Base-by-base conservation (phyloP, 1,140 invertebrate genomes). In the Heliothis virescens region DNA sequence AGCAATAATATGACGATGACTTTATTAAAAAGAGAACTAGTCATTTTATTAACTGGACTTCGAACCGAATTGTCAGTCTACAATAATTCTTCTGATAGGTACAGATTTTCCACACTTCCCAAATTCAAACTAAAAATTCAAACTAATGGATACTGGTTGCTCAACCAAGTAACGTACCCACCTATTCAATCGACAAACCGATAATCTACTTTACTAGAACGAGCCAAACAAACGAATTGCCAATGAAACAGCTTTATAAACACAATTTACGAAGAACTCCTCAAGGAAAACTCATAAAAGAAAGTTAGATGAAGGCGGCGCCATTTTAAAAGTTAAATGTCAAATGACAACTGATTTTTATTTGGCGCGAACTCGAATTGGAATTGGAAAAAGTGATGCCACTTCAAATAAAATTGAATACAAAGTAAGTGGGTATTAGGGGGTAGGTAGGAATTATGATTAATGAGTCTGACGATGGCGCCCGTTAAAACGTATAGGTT, bases 271-370 rank as follows among this genome's bases (percentile, higher is more conserved):
- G 62, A 69, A 67, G 69, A n/a, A 4, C 75, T 78, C 62, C 60
- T 55, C 75, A 26, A 78, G 53, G 75, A 67, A 77, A 65, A 67
- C 63, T 78, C 75, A 63, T 78, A 78, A 78, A 52, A 78, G 75
- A 67, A 67, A 78, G 63, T 69, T 67, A 77, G 62, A 67, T n/a
- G 75, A 57, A 69, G 62, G 15, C 53, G 34, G 2, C 63, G 75
- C 75, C 63, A 78, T 78, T 67, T 78, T 78, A 69, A 67, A 78
- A 78, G 75, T 78, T 69, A 69, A 78, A 78, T 76, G 74, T 65
- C 74, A 76, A 76, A 76, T 65, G 74, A 65, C 74, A 75, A 16
- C 16, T 74, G 34, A 48, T 74, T 63, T 34, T 34, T 75, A 50
- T 75, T 75, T 75, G 72, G 41, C 73, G 57, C 47, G 57, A 75